These are phyloP conservation scores for Samia ricini DNA, from an alignment of 1,140 invertebrate species.

Conservation along the genomic window DNA sequence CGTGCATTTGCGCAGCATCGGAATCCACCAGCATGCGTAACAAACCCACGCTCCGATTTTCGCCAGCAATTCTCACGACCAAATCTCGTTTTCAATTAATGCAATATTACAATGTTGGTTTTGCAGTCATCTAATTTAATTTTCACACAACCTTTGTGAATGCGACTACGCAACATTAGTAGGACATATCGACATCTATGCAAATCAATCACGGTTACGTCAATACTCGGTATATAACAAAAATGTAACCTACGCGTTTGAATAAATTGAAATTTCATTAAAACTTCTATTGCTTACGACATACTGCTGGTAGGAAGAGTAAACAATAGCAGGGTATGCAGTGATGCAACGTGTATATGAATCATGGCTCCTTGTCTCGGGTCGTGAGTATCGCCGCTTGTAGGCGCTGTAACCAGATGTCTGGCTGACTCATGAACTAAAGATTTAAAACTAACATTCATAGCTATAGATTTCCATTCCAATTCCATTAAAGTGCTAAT, in stretches of 20 bases:
- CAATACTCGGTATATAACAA: constrained; percentile 26
- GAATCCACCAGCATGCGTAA: constrained; percentile 54
- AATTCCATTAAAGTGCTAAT: not conserved
- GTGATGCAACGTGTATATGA: constrained; percentile 55
- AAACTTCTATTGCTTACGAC: constrained; percentile 21
- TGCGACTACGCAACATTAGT: constrained; percentile 24
- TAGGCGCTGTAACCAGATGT: constrained; percentile 49
- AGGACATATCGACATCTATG: constrained; percentile 39
- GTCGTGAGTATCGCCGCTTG: constrained; percentile 26
- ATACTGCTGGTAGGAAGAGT: constrained; percentile 16
- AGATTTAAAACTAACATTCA: not conserved
- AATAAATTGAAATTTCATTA: constrained; percentile 17
- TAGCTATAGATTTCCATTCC: not conserved
- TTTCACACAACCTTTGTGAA: constrained; percentile 53
- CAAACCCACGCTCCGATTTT: constrained; percentile 66
- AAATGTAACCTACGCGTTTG: constrained; percentile 16
- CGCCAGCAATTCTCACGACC: constrained; percentile 53
- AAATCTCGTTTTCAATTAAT: constrained; percentile 47
- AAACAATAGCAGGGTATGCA: constrained; percentile 33
- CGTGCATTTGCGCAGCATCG: constrained; percentile 51
- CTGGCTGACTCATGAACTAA: constrained; percentile 46
- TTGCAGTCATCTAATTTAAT: constrained; percentile 39
- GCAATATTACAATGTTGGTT: constrained; percentile 43
- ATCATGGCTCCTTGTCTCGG: constrained; percentile 42
- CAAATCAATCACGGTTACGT: constrained; percentile 41